A percentile compares a stretch with the other conserved stretches of the same genome.
Evolutionary conservation across 2,113 vertebrate genomes (phyloP).

Genomic region (Lathamus discolor): DNA sequence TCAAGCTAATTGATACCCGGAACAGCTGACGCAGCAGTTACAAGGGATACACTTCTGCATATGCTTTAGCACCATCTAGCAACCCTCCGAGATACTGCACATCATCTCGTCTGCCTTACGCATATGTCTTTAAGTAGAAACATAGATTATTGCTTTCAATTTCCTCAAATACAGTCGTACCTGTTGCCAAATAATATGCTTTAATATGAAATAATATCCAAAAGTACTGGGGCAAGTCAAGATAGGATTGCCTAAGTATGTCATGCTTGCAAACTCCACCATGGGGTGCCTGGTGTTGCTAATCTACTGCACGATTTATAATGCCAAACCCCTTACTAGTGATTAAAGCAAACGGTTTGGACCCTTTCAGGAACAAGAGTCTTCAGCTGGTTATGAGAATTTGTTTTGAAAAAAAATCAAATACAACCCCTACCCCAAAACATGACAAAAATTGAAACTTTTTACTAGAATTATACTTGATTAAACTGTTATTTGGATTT

Average conservation of each 20-base stretch:
- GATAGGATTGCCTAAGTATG: fast-evolving
- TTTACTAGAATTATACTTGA: background rate
- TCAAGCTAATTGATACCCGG: fast-evolving
- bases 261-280: background rate
- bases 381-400: background rate
- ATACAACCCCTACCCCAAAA: background rate
- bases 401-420: background rate
- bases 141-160: fast-evolving
- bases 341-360: background rate
- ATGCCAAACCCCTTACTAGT: background rate
- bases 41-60: fast-evolving
- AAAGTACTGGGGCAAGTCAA: background rate
- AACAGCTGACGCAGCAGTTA: fast-evolving
- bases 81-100: background rate
- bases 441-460: background rate
- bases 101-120: fast-evolving
- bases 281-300: background rate
- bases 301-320: background rate
- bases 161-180: fast-evolving
- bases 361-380: background rate
- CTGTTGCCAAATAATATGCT: fast-evolving
- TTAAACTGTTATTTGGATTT: background rate
- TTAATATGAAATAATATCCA: background rate
- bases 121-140: background rate
- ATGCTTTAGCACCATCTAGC: constrained; percentile 27